Evolutionary conservation across 2,888 invertebrate species (phyloP).

Genomic region (Cotesia congregata): DNA sequence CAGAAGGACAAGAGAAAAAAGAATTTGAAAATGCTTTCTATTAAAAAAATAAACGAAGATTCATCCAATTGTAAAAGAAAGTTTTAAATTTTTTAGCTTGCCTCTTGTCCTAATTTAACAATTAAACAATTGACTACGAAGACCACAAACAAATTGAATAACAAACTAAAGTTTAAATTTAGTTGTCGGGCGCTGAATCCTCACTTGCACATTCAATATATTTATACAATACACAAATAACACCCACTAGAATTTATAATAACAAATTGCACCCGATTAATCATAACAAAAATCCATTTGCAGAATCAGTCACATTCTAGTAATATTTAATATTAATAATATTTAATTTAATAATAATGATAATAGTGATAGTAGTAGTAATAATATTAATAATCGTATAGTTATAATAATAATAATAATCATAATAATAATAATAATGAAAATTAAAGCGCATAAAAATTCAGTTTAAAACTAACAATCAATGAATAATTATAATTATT

Average conservation of each 20-base stretch:
- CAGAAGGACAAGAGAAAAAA: no score
- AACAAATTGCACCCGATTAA: background rate
- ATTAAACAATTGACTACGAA: no score
- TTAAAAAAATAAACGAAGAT: no score
- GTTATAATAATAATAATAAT: background rate
- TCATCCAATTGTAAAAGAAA: no score
- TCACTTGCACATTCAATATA: background rate
- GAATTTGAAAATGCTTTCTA: no score
- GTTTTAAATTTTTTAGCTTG: no score
- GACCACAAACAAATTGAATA: no score
- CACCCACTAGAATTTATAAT: background rate
- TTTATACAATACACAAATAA: background rate
- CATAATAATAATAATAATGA: background rate
- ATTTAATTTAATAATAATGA: background rate
- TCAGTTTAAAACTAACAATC: background rate
- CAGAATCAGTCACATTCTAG: background rate
- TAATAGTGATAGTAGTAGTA: background rate
- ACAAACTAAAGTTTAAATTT: background rate
- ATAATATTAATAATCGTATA: background rate
- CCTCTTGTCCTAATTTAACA: no score
- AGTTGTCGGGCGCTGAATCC: background rate
- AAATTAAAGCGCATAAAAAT: constrained; percentile 1
- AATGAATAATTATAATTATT: background rate
- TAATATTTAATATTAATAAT: background rate
- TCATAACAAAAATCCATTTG: background rate